Percentiles rank a stretch among this genome's conserved stretches.
These are phyloP conservation scores for Helicoverpa zea DNA, from an alignment of 1,140 invertebrate species.

Conservation along the genomic window DNA sequence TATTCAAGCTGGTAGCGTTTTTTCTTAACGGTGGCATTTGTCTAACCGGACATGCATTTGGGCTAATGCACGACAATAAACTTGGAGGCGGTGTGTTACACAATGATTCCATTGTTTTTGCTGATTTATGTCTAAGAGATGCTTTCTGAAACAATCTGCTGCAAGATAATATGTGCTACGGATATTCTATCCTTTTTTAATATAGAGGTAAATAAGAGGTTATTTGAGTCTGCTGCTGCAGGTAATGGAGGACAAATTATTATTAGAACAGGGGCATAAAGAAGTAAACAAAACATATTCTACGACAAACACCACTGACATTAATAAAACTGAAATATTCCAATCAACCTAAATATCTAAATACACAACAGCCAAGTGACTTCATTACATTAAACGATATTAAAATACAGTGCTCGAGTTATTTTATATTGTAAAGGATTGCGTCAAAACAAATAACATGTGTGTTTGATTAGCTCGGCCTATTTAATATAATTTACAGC, in stretches of 20 bases:
- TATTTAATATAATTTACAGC: slow-evolving; percentile 39
- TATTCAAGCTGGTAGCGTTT: no score
- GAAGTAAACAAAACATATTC: no score
- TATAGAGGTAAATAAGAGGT: not conserved
- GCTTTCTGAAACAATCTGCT: slow-evolving; percentile 20
- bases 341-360: slow-evolving; percentile 6
- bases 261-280: no score
- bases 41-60: slow-evolving; percentile 41
- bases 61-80: slow-evolving; percentile 43
- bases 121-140: not conserved
- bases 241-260: no score
- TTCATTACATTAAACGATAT: not conserved
- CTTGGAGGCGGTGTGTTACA: slow-evolving; percentile 29
- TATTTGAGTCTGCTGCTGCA: not conserved
- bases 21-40: slow-evolving; percentile 24
- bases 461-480: slow-evolving; percentile 33
- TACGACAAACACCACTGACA: no score
- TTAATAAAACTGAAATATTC: no score
- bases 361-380: not conserved
- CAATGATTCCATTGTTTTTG: slow-evolving; percentile 11
- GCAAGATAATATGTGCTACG: not conserved
- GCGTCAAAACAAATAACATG: slow-evolving; percentile 41
- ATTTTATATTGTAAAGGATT: slow-evolving; percentile 14
- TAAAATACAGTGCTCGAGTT: not conserved
- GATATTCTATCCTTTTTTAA: not conserved